These are phyloP conservation scores for Halocynthia aurantium DNA, from an alignment of 23 tunicate species.

Conservation along the genomic window DNA sequence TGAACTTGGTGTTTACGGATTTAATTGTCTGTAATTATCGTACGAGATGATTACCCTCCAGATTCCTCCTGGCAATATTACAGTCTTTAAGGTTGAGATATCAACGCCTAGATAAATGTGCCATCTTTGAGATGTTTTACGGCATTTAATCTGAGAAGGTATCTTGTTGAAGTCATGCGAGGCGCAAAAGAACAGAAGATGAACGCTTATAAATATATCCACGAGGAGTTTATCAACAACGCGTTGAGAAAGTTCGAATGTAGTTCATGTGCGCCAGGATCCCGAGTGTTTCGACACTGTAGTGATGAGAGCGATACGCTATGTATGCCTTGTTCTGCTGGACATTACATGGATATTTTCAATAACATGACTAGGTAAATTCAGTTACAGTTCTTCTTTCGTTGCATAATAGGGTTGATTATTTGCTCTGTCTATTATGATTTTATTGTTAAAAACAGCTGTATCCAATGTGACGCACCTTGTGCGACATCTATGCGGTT, in stretches of 20 bases:
- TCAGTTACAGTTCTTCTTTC: not conserved
- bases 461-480: conserved; percentile 4
- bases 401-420: not conserved
- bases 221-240: not conserved
- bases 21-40: too few species aligned
- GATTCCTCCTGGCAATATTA: too few species aligned
- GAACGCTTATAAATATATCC: not conserved
- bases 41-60: too few species aligned
- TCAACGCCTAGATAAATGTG: too few species aligned
- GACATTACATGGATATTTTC: not conserved
- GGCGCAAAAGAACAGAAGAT: not conserved
- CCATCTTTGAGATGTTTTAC: too few species aligned
- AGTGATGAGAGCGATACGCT: not conserved
- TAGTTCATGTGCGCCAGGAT: conserved; percentile 17
- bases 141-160: too few species aligned
- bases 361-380: conserved; percentile 24
- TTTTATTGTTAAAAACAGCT: not conserved
- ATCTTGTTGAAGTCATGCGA: too few species aligned
- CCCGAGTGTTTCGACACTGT: conserved; percentile 1
- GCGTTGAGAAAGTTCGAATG: not conserved
- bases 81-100: too few species aligned
- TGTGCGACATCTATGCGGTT: conserved; percentile 6
- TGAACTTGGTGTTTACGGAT: too few species aligned
- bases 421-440: too few species aligned
- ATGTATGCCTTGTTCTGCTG: conserved; percentile 5